Evolutionary conservation across 2,888 invertebrate genomes (phyloP).

Genomic region (Mesoligia furuncula): DNA sequence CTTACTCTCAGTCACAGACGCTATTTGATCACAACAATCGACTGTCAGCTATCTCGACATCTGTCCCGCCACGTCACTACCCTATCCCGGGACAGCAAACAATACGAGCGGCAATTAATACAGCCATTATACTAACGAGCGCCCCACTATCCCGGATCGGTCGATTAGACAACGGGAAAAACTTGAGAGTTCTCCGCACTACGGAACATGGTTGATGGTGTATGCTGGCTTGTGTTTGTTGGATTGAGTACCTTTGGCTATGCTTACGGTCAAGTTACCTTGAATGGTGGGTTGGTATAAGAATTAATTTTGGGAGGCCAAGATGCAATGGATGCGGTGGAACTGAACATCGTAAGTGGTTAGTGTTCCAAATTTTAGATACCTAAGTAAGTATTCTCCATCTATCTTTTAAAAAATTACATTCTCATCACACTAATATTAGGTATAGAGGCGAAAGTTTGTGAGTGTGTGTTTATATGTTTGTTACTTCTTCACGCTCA

Average conservation of each 20-base stretch:
- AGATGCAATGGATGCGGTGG: too few species aligned
- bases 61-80: conserved; percentile 42
- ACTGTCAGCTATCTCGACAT: conserved; percentile 45
- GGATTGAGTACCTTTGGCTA: conserved; percentile 43
- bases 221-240: conserved; percentile 49
- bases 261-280: conserved; percentile 23
- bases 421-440: too few species aligned
- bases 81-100: conserved; percentile 73
- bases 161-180: conserved; percentile 77
- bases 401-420: not conserved
- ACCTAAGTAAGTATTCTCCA: not conserved
- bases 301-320: not conserved
- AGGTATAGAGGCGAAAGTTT: too few species aligned
- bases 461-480: too few species aligned
- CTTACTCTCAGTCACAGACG: not conserved
- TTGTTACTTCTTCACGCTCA: too few species aligned
- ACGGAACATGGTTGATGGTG: conserved; percentile 35
- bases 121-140: conserved; percentile 82
- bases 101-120: conserved; percentile 83
- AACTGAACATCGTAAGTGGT: too few species aligned
- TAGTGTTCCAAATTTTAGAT: not conserved
- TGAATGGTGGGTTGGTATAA: not conserved
- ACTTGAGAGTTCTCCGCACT: conserved; percentile 64
- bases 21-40: conserved; percentile 26
- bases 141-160: conserved; percentile 73